Conservation (phyloP, 1,140 invertebrate genomes). For the Coelopa frigida region DNA sequence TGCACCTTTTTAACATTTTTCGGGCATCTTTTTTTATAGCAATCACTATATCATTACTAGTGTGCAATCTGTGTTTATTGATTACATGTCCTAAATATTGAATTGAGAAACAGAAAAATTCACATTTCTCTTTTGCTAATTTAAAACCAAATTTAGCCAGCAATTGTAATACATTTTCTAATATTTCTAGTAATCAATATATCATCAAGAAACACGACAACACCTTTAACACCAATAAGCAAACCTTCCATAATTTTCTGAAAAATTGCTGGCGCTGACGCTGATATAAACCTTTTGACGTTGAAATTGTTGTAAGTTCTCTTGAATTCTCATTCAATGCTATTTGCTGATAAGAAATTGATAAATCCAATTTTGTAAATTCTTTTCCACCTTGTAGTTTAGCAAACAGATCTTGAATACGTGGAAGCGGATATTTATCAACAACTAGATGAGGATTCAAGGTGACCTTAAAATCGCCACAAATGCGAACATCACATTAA, state of each 20-base stretch:
- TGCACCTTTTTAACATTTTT: conserved; percentile 22
- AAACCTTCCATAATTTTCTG: conserved; percentile 27
- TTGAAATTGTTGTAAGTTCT: conserved; percentile 20
- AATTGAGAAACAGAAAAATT: conserved; percentile 20
- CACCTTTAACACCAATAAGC: conserved; percentile 17
- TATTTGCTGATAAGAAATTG: conserved; percentile 23
- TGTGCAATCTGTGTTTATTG: conserved; percentile 20
- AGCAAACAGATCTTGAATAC: conserved; percentile 24
- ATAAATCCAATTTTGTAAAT: conserved; percentile 23
- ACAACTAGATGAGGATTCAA: conserved; percentile 11
- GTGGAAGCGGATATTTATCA: conserved; percentile 23
- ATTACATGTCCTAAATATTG: conserved; percentile 32
- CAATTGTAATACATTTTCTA: conserved; percentile 17
- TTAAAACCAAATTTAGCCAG: conserved; percentile 21
- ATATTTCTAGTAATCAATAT: conserved; percentile 18
- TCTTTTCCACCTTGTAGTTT: conserved; percentile 16
- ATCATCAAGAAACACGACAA: conserved; percentile 26
- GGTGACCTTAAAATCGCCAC: conserved; percentile 39
- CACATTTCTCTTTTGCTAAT: conserved; percentile 18
- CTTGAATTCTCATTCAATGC: conserved; percentile 14
- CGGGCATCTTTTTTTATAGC: conserved; percentile 20
- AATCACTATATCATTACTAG: conserved; percentile 17
- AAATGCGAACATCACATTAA: conserved; percentile 43
- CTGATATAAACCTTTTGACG: conserved; percentile 16
- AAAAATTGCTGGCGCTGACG: conserved; percentile 24